Base-by-base conservation (phyloP, 2,888 invertebrate species). In the Candidula unifasciata region DNA sequence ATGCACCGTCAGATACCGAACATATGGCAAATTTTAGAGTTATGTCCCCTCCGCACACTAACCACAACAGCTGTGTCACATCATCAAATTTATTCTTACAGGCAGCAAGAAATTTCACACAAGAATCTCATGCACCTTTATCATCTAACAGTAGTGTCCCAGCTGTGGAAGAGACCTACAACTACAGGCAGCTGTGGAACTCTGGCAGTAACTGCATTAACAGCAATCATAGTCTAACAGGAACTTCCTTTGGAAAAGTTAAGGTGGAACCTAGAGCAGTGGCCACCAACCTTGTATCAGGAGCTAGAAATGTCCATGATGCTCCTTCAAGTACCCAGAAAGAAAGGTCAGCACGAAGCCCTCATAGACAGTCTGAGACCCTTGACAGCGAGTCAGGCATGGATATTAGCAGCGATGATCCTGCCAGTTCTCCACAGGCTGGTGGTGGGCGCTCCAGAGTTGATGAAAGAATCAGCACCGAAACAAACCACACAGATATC, bases 81-180 rank as follows among this genome's bases (percentile, higher is more conserved):
- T 91, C 91, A 80, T 91, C 91, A 2, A 88, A 88, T 82, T 90
- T 89, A 82, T 91, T 89, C 82, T 86, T 90, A 37, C 86, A 57
- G 80, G 82, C 88, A n/a, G 81, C 85, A 16, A 85, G 87, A 27
- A 88, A 87, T 52, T 86, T 87, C 18, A 82, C 87, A 33, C 87
- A 86, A 33, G 86, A 88, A 73, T 82, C 88, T 80, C 87, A 88
- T 73, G 64, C 76, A 54, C 64, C 80, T 35, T 83, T 86, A 21
- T 87, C 87, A 57, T 86, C 84, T 69, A 85, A 76, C 30, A 85
- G 85, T 66, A 66, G 60, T 64, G 66, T 44, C 60, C 82, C 86
- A 64, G 54, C 30, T 66, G 66, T 76, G 68, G 73, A 85, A 78
- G 80, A 81, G 52, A 64, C 52, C 44, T 81, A 64, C 79, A 71